phyloP scores from a whole-genome alignment of 2,888 invertebrate species.

The Sarcophaga subvicina region DNA sequence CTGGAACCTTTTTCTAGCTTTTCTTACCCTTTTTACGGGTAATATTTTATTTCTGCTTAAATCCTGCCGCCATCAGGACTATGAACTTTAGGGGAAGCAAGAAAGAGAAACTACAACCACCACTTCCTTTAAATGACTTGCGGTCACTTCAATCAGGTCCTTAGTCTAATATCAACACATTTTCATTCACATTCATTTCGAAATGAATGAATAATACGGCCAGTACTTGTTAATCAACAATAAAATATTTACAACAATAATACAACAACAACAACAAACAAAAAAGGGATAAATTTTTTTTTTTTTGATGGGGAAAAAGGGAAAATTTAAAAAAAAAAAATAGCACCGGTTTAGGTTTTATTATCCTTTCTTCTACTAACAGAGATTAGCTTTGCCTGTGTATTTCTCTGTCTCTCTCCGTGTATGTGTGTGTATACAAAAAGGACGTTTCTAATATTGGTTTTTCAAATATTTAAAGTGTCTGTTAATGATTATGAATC shows the following conservation, averaged over 20 bases:
- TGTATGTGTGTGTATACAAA: not conserved
- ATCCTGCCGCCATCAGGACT: not conserved
- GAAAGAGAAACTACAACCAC: conserved; percentile 34
- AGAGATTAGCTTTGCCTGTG: not conserved
- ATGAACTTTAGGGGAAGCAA: not conserved
- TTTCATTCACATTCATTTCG: conserved; percentile 29
- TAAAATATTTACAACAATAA: conserved; percentile 40
- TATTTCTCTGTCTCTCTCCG: not conserved
- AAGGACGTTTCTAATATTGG: conserved; percentile 55
- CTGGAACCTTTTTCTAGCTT: conserved; percentile 39
- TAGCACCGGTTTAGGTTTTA: too few species aligned
- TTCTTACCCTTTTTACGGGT: not conserved
- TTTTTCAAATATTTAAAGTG: conserved; percentile 51
- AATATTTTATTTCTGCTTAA: conserved; percentile 23
- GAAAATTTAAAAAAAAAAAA: too few species aligned
- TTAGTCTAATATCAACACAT: conserved; percentile 64
- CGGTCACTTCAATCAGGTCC: conserved; percentile 68
- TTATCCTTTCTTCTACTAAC: too few species aligned
- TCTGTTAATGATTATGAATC: conserved; percentile 61
- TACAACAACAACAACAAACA: not conserved
- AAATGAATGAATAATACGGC: too few species aligned
- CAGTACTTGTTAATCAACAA: conserved; percentile 63
- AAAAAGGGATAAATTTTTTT: conserved; percentile 15
- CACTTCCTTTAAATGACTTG: conserved; percentile 61
- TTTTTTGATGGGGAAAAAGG: not conserved